These are phyloP conservation scores for Dasypogon diadema DNA, from an alignment of 2,888 invertebrate species.

Conservation along the genomic window DNA sequence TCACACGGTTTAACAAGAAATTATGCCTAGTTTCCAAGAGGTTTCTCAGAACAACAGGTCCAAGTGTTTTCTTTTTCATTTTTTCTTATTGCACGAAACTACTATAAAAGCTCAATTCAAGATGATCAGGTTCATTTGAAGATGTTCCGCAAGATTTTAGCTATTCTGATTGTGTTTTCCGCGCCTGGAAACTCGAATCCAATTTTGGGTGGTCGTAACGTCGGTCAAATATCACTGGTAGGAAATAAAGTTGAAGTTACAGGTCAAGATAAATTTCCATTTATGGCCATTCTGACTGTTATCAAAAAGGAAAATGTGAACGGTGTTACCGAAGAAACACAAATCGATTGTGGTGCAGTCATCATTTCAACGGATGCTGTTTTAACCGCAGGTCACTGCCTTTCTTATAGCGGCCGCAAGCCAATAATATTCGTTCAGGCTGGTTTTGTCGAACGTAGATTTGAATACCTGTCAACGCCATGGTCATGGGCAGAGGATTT, in stretches of 20 bases:
- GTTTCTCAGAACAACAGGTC: no score
- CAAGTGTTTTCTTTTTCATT: no score
- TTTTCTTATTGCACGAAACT: no score
- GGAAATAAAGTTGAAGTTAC: no score
- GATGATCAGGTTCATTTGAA: no score
- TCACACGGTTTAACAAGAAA: no score
- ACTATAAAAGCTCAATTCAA: no score
- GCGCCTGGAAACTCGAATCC: neutral
- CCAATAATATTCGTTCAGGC: neutral
- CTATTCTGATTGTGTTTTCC: no score
- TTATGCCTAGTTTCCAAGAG: no score
- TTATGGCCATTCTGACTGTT: neutral
- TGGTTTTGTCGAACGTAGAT: neutral
- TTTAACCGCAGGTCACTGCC: conserved; percentile 4
- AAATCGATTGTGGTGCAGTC: neutral
- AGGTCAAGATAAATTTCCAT: neutral
- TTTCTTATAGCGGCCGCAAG: neutral
- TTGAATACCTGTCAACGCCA: neutral
- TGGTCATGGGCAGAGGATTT: neutral
- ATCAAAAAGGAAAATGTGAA: neutral
- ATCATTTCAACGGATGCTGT: neutral
- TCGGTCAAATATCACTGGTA: neutral
- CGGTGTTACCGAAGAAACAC: neutral
- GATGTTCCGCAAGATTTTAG: no score
- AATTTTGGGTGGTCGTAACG: neutral